Conservation (phyloP, 2,797 vertebrate genomes). For the Luscinia luscinia region DNA sequence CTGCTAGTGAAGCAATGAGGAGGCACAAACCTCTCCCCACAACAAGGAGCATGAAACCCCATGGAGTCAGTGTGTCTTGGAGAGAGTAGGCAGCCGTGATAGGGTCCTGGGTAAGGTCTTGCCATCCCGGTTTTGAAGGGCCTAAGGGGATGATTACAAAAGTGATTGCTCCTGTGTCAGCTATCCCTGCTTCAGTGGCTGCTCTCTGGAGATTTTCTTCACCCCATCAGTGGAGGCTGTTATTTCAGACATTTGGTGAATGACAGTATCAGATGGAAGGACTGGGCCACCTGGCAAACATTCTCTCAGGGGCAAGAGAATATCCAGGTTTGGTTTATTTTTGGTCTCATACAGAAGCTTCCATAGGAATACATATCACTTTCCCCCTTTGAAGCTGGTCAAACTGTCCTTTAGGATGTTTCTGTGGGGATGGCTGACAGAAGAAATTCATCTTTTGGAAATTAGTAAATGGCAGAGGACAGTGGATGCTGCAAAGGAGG, state of each 20-base stretch:
- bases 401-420: background rate
- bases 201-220: background rate
- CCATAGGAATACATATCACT: background rate
- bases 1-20: conserved; percentile 35
- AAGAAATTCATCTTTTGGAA: background rate
- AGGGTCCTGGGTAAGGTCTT: background rate
- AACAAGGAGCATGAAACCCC: conserved; percentile 47
- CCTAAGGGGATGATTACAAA: background rate
- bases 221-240: background rate
- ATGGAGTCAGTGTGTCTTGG: conserved; percentile 53
- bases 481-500: background rate
- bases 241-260: background rate
- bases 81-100: conserved; percentile 16
- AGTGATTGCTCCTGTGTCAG: background rate
- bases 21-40: conserved; percentile 38
- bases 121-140: background rate
- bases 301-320: background rate
- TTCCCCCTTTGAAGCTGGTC: background rate
- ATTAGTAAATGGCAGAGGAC: background rate
- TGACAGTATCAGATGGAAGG: background rate
- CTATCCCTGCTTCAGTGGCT: background rate
- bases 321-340: background rate
- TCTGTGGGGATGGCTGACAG: background rate
- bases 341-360: background rate
- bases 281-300: background rate